These are phyloP conservation scores for Sarcophaga subvicina DNA, from an alignment of 2,888 invertebrate species.

Conservation along the genomic window DNA sequence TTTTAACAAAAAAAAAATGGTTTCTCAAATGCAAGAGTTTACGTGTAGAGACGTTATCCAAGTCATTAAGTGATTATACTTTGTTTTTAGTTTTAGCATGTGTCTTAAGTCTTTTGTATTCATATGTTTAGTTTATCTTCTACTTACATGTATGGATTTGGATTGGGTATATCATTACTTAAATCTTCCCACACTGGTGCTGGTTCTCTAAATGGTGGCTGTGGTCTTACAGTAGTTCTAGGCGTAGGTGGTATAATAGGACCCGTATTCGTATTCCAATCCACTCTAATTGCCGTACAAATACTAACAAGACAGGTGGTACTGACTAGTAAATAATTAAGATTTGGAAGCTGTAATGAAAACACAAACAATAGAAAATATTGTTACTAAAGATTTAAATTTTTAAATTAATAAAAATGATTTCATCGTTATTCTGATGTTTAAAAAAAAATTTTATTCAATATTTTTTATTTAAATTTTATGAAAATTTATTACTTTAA, in stretches of 20 bases:
- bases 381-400: background rate
- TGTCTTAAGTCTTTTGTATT: slow-evolving; percentile 54
- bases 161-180: slow-evolving; percentile 84
- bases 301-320: slow-evolving; percentile 76
- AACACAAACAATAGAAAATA: slow-evolving; percentile 13
- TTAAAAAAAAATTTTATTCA: slow-evolving; percentile 4
- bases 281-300: slow-evolving; percentile 85
- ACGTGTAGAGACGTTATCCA: no score
- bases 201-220: slow-evolving; percentile 83
- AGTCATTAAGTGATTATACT: no score
- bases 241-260: slow-evolving; percentile 85
- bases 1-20: no score
- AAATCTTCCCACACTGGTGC: slow-evolving; percentile 86
- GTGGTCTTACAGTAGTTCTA: slow-evolving; percentile 82
- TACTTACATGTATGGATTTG: slow-evolving; percentile 84
- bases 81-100: slow-evolving; percentile 13
- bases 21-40: no score
- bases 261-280: slow-evolving; percentile 85
- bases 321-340: slow-evolving; percentile 78
- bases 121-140: background rate
- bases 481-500: background rate
- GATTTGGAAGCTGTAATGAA: slow-evolving; percentile 73
- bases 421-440: slow-evolving; percentile 3
- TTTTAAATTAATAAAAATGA: slow-evolving; percentile 1
- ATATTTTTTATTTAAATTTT: background rate